Evolutionary conservation across 2,797 vertebrate species (phyloP).

Genomic region (Microhierax caerulescens): DNA sequence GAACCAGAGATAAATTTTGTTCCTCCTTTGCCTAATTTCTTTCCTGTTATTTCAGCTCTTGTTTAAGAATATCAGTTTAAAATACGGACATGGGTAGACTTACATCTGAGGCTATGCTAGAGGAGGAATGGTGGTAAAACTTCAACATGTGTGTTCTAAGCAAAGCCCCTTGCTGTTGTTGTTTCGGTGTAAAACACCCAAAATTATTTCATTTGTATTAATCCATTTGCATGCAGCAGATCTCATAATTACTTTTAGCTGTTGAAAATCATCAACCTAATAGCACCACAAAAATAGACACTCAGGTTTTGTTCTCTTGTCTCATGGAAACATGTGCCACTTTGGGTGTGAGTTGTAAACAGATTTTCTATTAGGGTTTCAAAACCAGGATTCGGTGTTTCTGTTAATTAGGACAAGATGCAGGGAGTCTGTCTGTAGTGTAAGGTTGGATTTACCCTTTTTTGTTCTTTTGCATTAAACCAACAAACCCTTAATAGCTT

Average conservation of each 20-base stretch:
- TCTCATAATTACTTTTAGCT: background rate
- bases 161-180: background rate
- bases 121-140: background rate
- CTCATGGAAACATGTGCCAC: background rate
- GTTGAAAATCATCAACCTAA: background rate
- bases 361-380: background rate
- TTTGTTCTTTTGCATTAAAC: background rate
- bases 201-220: background rate
- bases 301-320: accelerated
- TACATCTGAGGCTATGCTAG: background rate
- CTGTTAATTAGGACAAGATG: background rate
- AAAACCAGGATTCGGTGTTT: background rate
- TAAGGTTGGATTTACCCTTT: background rate
- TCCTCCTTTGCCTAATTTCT: background rate
- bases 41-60: background rate
- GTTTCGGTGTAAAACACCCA: background rate
- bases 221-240: background rate
- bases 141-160: background rate
- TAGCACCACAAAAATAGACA: background rate
- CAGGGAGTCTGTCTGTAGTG: background rate
- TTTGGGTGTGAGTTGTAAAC: background rate
- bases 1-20: background rate
- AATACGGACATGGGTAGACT: background rate
- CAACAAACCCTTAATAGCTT: background rate
- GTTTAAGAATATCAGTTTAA: background rate